A percentile compares a stretch with the other conserved stretches of the same genome.
Evolutionary conservation across 2,888 invertebrate genomes (phyloP).

Genomic region (Monoplex corrugatus): DNA sequence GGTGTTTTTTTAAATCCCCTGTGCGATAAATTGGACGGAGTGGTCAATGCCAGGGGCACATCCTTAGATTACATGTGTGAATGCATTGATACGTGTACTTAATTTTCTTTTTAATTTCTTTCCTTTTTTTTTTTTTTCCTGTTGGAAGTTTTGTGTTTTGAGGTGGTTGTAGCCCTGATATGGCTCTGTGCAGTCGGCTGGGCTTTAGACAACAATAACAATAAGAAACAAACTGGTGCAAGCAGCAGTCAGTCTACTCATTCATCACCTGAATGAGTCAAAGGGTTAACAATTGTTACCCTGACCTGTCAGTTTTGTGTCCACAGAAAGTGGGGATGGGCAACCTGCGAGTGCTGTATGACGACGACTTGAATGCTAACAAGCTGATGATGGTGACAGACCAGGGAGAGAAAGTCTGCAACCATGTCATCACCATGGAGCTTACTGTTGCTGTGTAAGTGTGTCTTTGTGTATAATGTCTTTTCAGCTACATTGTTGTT

Average conservation of each 20-base stretch:
- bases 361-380: slow-evolving; percentile 68
- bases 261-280: no score
- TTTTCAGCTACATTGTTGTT: no score
- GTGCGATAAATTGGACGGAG: no score
- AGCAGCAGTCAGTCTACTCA: no score
- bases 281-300: no score
- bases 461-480: background rate
- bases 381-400: slow-evolving; percentile 65
- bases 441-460: slow-evolving; percentile 62
- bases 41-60: no score
- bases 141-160: no score
- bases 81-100: no score
- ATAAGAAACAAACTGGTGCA: no score
- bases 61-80: no score
- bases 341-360: slow-evolving; percentile 63
- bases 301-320: background rate
- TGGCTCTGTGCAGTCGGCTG: background rate
- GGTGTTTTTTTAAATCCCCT: no score
- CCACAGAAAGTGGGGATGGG: slow-evolving; percentile 68
- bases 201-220: background rate
- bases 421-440: slow-evolving; percentile 71
- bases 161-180: background rate
- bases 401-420: slow-evolving; percentile 62
- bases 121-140: background rate
- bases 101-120: background rate